Percentiles rank a stretch among this genome's conserved stretches.
Evolutionary conservation across 2,797 vertebrate species (phyloP).

Genomic region (Eidolon dupreanum): DNA sequence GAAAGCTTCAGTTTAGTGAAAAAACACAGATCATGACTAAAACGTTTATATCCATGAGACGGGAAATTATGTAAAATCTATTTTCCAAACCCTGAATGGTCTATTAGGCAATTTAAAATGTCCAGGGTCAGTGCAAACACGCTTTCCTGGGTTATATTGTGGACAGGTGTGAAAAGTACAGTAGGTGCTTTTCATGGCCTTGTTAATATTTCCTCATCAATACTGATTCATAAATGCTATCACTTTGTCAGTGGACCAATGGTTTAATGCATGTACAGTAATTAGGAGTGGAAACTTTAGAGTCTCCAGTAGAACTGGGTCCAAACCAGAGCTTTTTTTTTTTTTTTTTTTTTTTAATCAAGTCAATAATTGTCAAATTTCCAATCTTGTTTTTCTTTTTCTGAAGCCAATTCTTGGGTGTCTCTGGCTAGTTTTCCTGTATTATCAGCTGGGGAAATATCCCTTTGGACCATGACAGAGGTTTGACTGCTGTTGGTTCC

Average conservation of each 20-base stretch:
- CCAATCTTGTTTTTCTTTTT: background rate
- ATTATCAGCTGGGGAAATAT: background rate
- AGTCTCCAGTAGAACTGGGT: background rate
- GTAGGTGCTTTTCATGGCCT: background rate
- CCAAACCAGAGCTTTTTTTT: background rate
- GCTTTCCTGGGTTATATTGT: background rate
- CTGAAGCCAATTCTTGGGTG: background rate
- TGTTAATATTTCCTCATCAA: background rate
- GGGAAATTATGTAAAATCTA: background rate
- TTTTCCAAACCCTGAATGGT: background rate
- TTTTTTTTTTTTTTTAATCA: background rate
- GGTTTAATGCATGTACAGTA: background rate
- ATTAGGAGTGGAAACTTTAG: background rate
- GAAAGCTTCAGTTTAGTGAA: background rate
- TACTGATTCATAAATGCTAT: background rate
- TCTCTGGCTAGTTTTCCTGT: background rate
- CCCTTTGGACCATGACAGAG: background rate
- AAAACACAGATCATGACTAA: background rate
- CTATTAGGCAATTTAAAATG: background rate
- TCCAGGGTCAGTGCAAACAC: background rate
- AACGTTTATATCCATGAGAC: background rate
- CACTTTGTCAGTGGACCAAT: background rate
- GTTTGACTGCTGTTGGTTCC: background rate
- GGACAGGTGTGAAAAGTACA: background rate
- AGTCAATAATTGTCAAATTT: background rate